These are phyloP conservation scores for Cephus runcator DNA, from an alignment of 2,888 invertebrate genomes.

Conservation along the genomic window DNA sequence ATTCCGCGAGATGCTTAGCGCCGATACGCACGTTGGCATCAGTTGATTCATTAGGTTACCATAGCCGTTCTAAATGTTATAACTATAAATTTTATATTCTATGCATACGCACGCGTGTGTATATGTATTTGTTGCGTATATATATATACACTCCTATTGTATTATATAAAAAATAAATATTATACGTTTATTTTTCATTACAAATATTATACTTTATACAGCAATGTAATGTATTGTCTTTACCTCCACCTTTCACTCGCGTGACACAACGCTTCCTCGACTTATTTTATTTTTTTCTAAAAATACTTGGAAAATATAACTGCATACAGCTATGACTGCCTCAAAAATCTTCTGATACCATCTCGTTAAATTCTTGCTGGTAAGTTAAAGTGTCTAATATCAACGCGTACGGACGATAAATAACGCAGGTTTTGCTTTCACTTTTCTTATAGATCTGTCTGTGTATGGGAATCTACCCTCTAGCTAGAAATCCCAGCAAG, in stretches of 20 bases:
- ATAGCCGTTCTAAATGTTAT: background rate
- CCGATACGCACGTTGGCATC: conserved; percentile 52
- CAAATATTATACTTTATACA: background rate
- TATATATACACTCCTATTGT: conserved; percentile 24
- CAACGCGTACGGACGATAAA: background rate
- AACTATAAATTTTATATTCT: background rate
- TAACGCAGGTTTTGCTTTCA: background rate
- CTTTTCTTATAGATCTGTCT: background rate
- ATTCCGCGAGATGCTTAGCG: conserved; percentile 48
- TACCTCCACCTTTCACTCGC: background rate
- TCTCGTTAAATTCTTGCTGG: background rate
- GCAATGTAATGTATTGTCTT: background rate
- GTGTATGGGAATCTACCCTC: background rate
- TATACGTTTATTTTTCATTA: conserved; percentile 3
- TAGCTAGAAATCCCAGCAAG: background rate
- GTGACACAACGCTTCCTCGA: background rate
- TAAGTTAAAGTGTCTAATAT: background rate
- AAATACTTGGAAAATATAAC: background rate
- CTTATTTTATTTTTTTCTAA: background rate
- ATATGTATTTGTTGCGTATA: conserved; percentile 30
- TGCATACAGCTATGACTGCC: background rate
- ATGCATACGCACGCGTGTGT: conserved; percentile 19
- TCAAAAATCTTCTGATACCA: background rate
- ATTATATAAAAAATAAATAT: conserved; percentile 19
- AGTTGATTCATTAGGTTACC: conserved; percentile 41